Percentiles rank a stretch among this genome's conserved stretches.
Evolutionary conservation across 1,140 invertebrate genomes (phyloP).

Genomic region (Drosophila ironensis): DNA sequence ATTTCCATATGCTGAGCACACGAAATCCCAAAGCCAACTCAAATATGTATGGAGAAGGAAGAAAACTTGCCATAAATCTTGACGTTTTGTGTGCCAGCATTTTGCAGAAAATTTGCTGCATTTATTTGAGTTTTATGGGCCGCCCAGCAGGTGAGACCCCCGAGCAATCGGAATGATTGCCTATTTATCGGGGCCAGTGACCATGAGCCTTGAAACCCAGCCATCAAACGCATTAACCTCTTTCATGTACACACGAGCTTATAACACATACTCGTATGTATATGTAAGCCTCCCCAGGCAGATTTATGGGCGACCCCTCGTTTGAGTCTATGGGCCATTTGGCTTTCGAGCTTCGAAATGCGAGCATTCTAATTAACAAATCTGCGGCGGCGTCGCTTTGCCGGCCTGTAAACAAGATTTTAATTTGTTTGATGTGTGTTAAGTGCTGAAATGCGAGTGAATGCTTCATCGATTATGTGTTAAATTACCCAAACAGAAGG

Average conservation of each 20-base stretch:
- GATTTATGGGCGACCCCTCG: slow-evolving; percentile 27
- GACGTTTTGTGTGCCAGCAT: neutral
- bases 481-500: slow-evolving; percentile 67
- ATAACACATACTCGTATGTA: neutral
- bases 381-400: slow-evolving; percentile 37
- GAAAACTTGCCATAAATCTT: neutral
- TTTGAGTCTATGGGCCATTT: slow-evolving; percentile 16
- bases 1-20: neutral
- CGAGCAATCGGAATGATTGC: slow-evolving; percentile 35
- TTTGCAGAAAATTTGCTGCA: neutral
- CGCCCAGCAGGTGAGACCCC: slow-evolving; percentile 5
- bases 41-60: neutral
- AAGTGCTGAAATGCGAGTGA: slow-evolving; percentile 6
- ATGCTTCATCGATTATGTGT: slow-evolving; percentile 68
- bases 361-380: slow-evolving; percentile 62
- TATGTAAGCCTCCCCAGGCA: neutral
- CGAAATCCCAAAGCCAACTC: neutral
- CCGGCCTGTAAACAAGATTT: slow-evolving; percentile 58
- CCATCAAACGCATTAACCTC: slow-evolving; percentile 26
- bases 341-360: slow-evolving; percentile 31
- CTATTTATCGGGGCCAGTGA: slow-evolving; percentile 32
- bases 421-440: slow-evolving; percentile 51
- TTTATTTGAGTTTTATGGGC: slow-evolving; percentile 10
- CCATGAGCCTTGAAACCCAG: slow-evolving; percentile 15
- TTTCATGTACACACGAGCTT: neutral